phyloP scores from a whole-genome alignment of 2,888 invertebrate species.

The Leucoptera coffeella region DNA sequence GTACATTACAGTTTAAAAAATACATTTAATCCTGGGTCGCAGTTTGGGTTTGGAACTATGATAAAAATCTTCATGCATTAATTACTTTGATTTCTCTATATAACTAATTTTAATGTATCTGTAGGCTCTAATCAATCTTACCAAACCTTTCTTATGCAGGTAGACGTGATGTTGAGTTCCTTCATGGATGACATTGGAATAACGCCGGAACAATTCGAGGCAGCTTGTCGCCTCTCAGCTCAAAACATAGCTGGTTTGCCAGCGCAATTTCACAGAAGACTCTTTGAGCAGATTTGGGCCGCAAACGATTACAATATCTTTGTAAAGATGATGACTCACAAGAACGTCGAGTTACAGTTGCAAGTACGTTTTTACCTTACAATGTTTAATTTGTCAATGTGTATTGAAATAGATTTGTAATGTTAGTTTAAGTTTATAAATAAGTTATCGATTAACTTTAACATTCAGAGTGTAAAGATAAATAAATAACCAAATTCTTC shows the following conservation, averaged over 20 bases:
- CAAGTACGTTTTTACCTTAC: no score
- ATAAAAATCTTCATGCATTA: slow-evolving; percentile 5
- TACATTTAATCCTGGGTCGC: no score
- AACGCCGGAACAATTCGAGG: slow-evolving; percentile 79
- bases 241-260: slow-evolving; percentile 41
- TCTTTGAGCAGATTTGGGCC: slow-evolving; percentile 79
- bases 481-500: no score
- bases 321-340: slow-evolving; percentile 87
- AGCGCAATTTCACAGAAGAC: slow-evolving; percentile 54
- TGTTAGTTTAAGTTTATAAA: no score
- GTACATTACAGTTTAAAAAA: no score
- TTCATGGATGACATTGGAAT: slow-evolving; percentile 92
- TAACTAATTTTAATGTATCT: neutral
- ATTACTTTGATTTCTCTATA: neutral
- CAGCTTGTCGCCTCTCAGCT: slow-evolving; percentile 60
- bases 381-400: no score
- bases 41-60: no score
- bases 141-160: slow-evolving; percentile 45
- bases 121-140: no score
- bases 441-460: no score
- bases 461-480: no score
- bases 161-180: slow-evolving; percentile 84
- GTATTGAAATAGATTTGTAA: no score
- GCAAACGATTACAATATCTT: slow-evolving; percentile 89
- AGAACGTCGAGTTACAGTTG: slow-evolving; percentile 85